These are phyloP conservation scores for Morone saxatilis DNA, from an alignment of 2,113 vertebrate species.

Conservation along the genomic window DNA sequence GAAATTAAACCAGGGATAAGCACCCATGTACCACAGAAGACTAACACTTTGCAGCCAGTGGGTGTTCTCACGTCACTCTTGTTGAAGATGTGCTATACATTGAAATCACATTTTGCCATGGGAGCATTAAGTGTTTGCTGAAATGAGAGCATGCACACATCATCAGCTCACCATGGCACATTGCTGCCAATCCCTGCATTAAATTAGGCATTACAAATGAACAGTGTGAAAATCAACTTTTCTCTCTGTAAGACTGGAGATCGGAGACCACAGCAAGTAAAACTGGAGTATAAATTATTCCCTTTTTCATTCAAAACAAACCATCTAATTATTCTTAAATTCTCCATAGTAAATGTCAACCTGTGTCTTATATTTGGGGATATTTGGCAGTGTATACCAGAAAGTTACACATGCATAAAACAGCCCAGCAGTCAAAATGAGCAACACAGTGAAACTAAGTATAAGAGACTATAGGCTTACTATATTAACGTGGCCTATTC, in stretches of 20 bases:
- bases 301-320: neutral
- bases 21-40: neutral
- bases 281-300: neutral
- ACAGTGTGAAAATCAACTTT: slow-evolving; percentile 5
- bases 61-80: slow-evolving; percentile 22
- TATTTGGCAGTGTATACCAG: neutral
- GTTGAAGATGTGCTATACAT: slow-evolving; percentile 1
- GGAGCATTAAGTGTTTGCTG: slow-evolving; percentile 7
- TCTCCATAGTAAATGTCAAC: slow-evolving; percentile 25
- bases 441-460: slow-evolving; percentile 49
- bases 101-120: slow-evolving; percentile 15
- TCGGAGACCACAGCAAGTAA: neutral
- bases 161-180: neutral
- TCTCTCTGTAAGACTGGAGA: slow-evolving; percentile 8
- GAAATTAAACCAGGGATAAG: slow-evolving; percentile 18
- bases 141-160: slow-evolving; percentile 2
- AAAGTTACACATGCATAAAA: slow-evolving; percentile 11
- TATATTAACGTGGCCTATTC: slow-evolving; percentile 76
- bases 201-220: slow-evolving; percentile 16
- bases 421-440: slow-evolving; percentile 37
- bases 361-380: slow-evolving; percentile 14
- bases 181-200: neutral
- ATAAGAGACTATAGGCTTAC: slow-evolving; percentile 67
- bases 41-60: slow-evolving; percentile 15
- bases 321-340: neutral